Evolutionary conservation across 2,888 invertebrate genomes (phyloP), one percentile per base, ranked within the genome.

Genomic region (Drosophila algonquin): DNA sequence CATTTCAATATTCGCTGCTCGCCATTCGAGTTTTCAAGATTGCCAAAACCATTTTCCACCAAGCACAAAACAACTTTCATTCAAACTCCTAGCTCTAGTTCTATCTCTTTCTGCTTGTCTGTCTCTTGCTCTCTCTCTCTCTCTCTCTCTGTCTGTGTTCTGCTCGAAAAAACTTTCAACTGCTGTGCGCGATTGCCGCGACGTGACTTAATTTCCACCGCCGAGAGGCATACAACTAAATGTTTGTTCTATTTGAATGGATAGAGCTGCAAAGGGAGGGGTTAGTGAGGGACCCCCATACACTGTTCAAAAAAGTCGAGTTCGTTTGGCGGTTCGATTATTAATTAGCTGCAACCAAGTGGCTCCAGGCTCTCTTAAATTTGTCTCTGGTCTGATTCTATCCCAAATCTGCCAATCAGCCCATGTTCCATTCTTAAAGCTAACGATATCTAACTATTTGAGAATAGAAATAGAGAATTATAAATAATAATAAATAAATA

Each of bases 131-230:
- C 40, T 46, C 52, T 58, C 44, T 59, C 47, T 3, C 21, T 1
- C 59, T n/a, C 24, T 47, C 30, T 5, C 18, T 16, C 52, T 21
- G 14, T 30, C 35, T 24, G 24, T 30, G 21, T 46, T 46, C n/a
- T 35, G 57, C 60, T 51, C 5, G 61, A 50, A 75, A 73, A 72
- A 71, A 70, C 64, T 70, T 64, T 59, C 75, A 75, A 73, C 90
- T 87, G 90, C 88, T 90, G 87, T 81, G 75, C 79, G 84, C 90
- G 90, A 91, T 90, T 91, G 91, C 79, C 80, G 80, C 86, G 89
- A 90, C 90, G 90, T 91, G 90, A 90, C 91, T 90, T 90, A 85
- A 91, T 90, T 90, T 91, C 79, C 89, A 87, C 73, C 87, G 78
- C 81, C 74, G 71, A 44, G 71, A 74, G 71, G 61, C 76, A 81